Evolutionary conservation across 2,113 vertebrate genomes (phyloP).

Genomic region (Xenopus tropicalis): UCB_Xtro_10.0 CM004450.2:142631501-142632000

Average conservation of each 20-base stretch:
- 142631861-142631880: too few species aligned
- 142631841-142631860: neutral
- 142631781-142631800: conserved; percentile 13
- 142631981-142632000: neutral
- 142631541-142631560: conserved; percentile 38
- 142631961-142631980: neutral
- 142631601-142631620: conserved; percentile 57
- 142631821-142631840: neutral
- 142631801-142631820: neutral
- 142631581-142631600: conserved; percentile 50
- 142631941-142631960: neutral
- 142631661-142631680: conserved; percentile 60
- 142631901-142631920: too few species aligned
- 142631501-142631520: conserved; percentile 55
- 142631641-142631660: conserved; percentile 47
- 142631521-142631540: conserved; percentile 51
- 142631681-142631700: conserved; percentile 50
- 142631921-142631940: too few species aligned
- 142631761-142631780: conserved; percentile 53
- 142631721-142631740: conserved; percentile 51
- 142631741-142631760: conserved; percentile 57
- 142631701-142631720: conserved; percentile 2
- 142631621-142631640: conserved; percentile 60
- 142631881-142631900: too few species aligned
- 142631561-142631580: conserved; percentile 61